Evolutionary conservation across 92 coral and sea anemone species (phyloP).

Genomic region (Bergia sp.): DNA sequence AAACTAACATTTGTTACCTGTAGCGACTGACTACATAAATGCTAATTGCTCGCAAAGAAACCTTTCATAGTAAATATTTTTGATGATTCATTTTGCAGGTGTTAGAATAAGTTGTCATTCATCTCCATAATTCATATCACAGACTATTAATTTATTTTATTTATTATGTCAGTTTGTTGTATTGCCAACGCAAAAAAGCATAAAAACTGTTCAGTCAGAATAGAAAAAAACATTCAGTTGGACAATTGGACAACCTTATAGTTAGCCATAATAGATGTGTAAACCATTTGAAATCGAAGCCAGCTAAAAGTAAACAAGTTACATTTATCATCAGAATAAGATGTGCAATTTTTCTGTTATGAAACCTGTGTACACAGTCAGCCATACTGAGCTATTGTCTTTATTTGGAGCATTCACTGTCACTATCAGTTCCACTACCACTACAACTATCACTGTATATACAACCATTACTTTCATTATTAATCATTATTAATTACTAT

Average conservation of each 20-base stretch:
- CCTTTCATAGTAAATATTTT: not conserved
- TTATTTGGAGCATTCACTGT: too few relatives aligned
- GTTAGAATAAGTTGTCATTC: not conserved
- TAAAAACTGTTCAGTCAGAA: too few relatives aligned
- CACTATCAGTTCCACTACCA: too few relatives aligned
- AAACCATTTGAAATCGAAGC: not conserved
- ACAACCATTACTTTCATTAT: too few relatives aligned
- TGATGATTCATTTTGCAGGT: slow-evolving; percentile 4
- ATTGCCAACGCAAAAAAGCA: not conserved
- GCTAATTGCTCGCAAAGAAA: not conserved
- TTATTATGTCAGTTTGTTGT: not conserved
- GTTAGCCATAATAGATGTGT: not conserved
- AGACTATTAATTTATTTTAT: not conserved
- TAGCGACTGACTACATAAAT: not conserved
- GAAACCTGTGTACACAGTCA: not conserved
- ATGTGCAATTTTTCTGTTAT: too few relatives aligned
- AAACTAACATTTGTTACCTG: not conserved
- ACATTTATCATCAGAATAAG: not conserved
- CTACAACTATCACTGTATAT: too few relatives aligned
- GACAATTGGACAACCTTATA: too few relatives aligned
- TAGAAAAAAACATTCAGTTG: too few relatives aligned
- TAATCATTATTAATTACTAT: too few relatives aligned
- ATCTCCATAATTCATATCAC: slow-evolving; percentile 2
- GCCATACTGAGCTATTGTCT: not conserved
- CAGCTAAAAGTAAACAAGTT: not conserved